phyloP scores from a whole-genome alignment of 2,797 vertebrate genomes.

The Peromyscus attwateri region DNA sequence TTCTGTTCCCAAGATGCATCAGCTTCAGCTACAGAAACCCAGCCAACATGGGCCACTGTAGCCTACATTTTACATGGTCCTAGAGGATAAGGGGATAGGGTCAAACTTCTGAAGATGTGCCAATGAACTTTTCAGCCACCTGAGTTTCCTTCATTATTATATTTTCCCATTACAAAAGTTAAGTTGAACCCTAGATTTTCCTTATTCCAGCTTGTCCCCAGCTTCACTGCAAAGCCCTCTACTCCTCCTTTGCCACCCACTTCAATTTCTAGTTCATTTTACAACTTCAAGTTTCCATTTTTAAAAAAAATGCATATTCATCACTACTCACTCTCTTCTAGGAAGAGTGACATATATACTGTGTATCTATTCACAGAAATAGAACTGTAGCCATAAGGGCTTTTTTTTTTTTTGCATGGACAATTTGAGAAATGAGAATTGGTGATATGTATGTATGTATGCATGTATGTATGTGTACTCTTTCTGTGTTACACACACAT shows the following conservation, averaged over 20 bases:
- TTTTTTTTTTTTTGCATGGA: slow-evolving; percentile 53
- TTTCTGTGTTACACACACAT: not conserved
- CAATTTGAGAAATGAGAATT: slow-evolving; percentile 54
- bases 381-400: slow-evolving; percentile 54
- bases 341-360: slow-evolving; percentile 63
- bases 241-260: slow-evolving; percentile 20
- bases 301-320: slow-evolving; percentile 63
- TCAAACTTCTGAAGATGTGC: not conserved
- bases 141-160: slow-evolving; percentile 23
- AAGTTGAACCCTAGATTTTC: not conserved
- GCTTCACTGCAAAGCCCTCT: not conserved
- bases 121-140: not conserved
- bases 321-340: slow-evolving; percentile 44
- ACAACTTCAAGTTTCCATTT: slow-evolving; percentile 57
- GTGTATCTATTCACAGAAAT: slow-evolving; percentile 56
- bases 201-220: not conserved
- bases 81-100: not conserved
- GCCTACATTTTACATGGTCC: not conserved
- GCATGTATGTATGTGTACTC: slow-evolving; percentile 1
- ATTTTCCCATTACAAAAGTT: slow-evolving; percentile 42
- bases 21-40: not conserved
- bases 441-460: not conserved
- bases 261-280: slow-evolving; percentile 60
- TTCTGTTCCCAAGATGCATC: not conserved
- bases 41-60: not conserved